Evolutionary conservation across 2,888 invertebrate species (phyloP).

Genomic region (Gnatocerus cornutus): DNA sequence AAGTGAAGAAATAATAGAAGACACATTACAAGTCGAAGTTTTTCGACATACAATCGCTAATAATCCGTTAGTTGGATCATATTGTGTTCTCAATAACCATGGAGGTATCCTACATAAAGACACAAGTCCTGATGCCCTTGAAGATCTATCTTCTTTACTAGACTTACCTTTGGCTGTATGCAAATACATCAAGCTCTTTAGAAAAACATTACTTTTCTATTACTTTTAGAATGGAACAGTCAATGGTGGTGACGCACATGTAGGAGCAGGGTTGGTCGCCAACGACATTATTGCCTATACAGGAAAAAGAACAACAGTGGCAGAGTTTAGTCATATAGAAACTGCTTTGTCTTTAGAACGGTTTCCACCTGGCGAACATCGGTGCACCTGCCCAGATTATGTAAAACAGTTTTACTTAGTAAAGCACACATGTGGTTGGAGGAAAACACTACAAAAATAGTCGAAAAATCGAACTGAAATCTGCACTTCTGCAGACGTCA

Average conservation of each 20-base stretch:
- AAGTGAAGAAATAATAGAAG: constrained; percentile 95
- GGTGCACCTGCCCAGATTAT: too few relatives aligned
- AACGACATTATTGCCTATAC: constrained; percentile 82
- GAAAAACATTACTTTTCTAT: constrained; percentile 1
- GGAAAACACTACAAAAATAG: too few relatives aligned
- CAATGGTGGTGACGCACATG: constrained; percentile 95
- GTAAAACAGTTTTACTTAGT: too few relatives aligned
- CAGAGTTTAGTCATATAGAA: constrained; percentile 73
- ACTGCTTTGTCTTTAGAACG: constrained; percentile 71
- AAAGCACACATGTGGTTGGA: too few relatives aligned
- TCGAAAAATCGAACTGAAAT: too few relatives aligned
- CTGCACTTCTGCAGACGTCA: too few relatives aligned
- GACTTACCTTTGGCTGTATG: constrained; percentile 72
- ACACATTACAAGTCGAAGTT: constrained; percentile 95
- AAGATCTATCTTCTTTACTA: constrained; percentile 95
- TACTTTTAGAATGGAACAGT: constrained; percentile 89
- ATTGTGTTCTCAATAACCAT: constrained; percentile 94
- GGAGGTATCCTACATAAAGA: constrained; percentile 98
- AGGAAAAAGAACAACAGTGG: constrained; percentile 17
- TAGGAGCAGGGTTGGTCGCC: constrained; percentile 96
- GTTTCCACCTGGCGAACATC: too few relatives aligned
- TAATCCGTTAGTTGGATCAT: constrained; percentile 96
- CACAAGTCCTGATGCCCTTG: constrained; percentile 93
- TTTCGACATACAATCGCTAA: constrained; percentile 96
- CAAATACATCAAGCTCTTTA: constrained; percentile 8